A percentile compares a stretch with the other conserved stretches of the same genome.
Conservation (phyloP, 2,797 vertebrate genomes). For the Myripristis murdjan region DNA sequence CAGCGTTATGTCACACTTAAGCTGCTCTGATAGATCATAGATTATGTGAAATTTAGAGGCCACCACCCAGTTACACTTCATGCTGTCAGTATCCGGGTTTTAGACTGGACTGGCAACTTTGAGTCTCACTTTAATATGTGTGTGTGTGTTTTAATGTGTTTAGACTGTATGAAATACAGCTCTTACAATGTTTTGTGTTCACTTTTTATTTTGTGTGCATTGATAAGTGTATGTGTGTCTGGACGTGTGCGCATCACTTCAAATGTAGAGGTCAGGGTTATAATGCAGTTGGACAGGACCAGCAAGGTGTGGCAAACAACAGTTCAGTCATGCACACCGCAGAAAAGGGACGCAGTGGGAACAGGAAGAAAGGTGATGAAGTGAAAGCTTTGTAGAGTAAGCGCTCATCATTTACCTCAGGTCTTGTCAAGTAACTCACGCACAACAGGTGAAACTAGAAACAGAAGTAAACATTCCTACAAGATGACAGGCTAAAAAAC, state of each 20-base stretch:
- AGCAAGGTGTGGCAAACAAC: conserved; percentile 49
- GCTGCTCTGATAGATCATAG: not conserved
- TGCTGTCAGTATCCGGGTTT: not conserved
- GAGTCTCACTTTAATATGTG: not conserved
- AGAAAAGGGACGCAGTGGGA: not conserved
- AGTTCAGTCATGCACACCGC: not conserved
- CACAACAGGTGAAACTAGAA: not conserved
- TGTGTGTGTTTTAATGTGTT: not conserved
- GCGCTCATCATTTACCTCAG: not conserved
- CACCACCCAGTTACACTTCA: no score
- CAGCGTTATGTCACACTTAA: not conserved
- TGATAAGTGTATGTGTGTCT: conserved; percentile 8
- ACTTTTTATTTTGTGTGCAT: conserved; percentile 1
- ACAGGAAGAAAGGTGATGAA: not conserved
- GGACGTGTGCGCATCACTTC: conserved; percentile 11
- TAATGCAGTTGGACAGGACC: conserved; percentile 76
- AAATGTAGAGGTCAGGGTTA: conserved; percentile 27
- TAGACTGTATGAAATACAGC: not conserved
- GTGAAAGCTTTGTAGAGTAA: not conserved
- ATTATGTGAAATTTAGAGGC: no score
- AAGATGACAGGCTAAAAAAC: not conserved
- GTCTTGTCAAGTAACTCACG: conserved; percentile 24
- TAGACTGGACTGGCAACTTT: not conserved
- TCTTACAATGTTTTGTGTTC: not conserved
- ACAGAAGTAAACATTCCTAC: not conserved